Base-by-base conservation (phyloP, 2,888 invertebrate species). In the Scaptomyza reducta region DNA sequence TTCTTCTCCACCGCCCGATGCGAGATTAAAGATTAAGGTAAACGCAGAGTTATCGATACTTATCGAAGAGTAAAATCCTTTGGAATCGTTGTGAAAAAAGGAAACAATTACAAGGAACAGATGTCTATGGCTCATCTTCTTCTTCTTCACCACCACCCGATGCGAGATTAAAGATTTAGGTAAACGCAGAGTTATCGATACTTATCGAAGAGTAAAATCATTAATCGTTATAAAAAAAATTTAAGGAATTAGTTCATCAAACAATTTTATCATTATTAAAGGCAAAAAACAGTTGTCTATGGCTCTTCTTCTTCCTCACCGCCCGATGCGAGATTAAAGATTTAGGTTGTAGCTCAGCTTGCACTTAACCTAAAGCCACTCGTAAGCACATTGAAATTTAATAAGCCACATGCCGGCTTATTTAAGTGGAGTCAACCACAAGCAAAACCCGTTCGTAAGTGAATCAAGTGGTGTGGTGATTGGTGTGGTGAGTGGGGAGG, bases 341-440 rank as follows among this genome's bases (percentile, higher is more conserved):
- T 22, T 49, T 6, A 9, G 22, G 16, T 35, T 16, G 29, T 11
- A 35, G 50, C 53, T 57, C 54, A 54, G 58, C 13, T 64, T 38
- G 55, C 44, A 71, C 51, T 73, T 74, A 74, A 74, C 74, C 77
- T 22, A 6, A 44, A 11, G 13, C 16, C 33, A 44, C 47, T 59
- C 61, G 60, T 67, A 71, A 70, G 64, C 66, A 81, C 81, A 74
- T 70, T 70, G 61, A 81, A 78, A 64, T 77, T 66, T 66, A 70
- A 67, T 70, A 70, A 81, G 67, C 60, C 63, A 63, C 61, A 57
- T 57, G 46, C 50, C 58, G 57, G 42, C 25, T 56, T 68, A 68
- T 79, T 81, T 68, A 38, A 38, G 45, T 46, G 38, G 16, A 41
- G 41, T 46, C 49, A 33, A 46, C 14, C 10, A 10, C n/a, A n/a